Evolutionary conservation across 1,140 invertebrate genomes (phyloP).

Genomic region (Hetaerina americana): DNA sequence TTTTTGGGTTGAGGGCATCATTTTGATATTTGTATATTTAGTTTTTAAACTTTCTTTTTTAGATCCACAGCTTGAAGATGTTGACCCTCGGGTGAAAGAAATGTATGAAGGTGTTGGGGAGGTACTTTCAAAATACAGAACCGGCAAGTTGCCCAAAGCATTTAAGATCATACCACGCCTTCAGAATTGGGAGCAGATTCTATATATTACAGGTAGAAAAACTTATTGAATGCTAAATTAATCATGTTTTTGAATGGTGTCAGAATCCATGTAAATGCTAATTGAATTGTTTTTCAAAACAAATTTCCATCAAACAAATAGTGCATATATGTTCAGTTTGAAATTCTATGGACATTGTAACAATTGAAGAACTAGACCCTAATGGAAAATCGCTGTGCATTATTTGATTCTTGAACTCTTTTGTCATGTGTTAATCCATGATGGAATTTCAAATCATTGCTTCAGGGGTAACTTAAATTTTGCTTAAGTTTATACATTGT

Average conservation of each 20-base stretch:
- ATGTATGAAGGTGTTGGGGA: conserved; percentile 84
- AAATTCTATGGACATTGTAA: too few relatives aligned
- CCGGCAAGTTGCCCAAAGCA: conserved; percentile 93
- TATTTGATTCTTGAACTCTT: too few relatives aligned
- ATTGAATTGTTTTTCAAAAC: neutral
- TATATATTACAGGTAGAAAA: conserved; percentile 58
- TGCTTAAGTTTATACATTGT: too few relatives aligned
- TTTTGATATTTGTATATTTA: neutral
- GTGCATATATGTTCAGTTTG: too few relatives aligned
- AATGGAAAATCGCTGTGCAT: too few relatives aligned
- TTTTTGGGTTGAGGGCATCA: too few relatives aligned
- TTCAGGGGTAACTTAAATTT: too few relatives aligned
- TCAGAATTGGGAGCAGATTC: conserved; percentile 91
- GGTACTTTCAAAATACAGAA: conserved; percentile 78
- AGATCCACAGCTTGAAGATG: conserved; percentile 53
- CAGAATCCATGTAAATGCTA: neutral
- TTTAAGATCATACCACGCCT: conserved; percentile 93
- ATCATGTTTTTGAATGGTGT: neutral
- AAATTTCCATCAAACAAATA: too few relatives aligned
- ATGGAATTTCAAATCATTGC: too few relatives aligned
- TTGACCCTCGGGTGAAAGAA: conserved; percentile 58
- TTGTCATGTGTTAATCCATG: too few relatives aligned
- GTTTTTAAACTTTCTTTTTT: too few relatives aligned
- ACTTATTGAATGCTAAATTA: neutral
- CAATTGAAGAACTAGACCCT: too few relatives aligned